Base-by-base conservation (phyloP, 2,888 invertebrate species). In the Chymomyza fuscimana region DNA sequence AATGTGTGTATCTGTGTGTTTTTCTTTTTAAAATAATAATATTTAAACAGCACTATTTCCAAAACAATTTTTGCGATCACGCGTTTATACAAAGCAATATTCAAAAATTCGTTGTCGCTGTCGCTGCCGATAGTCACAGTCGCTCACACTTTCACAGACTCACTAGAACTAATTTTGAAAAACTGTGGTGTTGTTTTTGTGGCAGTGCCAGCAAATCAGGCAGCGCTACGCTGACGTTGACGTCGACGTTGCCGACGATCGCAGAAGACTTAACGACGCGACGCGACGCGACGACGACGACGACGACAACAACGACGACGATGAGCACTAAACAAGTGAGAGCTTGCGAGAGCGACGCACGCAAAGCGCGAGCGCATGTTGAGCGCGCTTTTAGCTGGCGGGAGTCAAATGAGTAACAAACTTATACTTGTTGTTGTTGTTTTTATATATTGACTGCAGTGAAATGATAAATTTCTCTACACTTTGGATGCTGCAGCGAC, bases 121-220 rank as follows among this genome's bases (percentile, higher is more conserved):
- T 73, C 75, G 82, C 79, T 32, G 32, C 81, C 81, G 80, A 78
- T 87, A 80, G 82, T 80, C 63, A 62, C 63, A 74, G 69, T 74
- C 83, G 88, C 87, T 88, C 86, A 89, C 89, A 89, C 90, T 90
- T 90, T 90, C 90, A 89, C 90, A 90, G 90, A 87, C 88, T 86
- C 81, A 81, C 87, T 90, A 90, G 90, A 90, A 90, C 90, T 90
- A 90, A 90, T 89, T 88, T 85, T 77, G 79, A 88, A 86, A 88
- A 86, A 77, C 81, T 85, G 78, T 79, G 79, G 86, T 85, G 88
- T 88, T 90, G 86, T 87, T 90, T 88, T 89, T 89, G 84, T 88
- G 88, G 78, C 74, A 74, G 74, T 72, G 62, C 36, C 22, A 63
- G 63, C 29, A 12, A 63, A 40, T 36, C 69, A 54, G 68, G 63